Evolutionary conservation across 2,888 invertebrate genomes (phyloP).

Genomic region (Dicyrtomina minuta): DNA sequence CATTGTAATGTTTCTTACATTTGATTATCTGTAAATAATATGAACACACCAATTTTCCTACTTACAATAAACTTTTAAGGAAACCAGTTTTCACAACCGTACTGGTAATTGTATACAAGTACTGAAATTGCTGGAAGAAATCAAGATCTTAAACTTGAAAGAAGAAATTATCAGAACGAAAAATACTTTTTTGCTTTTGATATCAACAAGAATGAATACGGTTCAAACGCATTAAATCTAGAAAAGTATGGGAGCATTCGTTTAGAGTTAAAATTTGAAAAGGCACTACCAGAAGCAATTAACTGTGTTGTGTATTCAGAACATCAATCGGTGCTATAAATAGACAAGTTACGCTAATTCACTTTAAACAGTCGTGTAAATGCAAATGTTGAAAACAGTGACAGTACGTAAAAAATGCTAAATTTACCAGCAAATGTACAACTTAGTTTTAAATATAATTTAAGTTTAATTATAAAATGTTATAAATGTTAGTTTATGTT

Average conservation of each 20-base stretch:
- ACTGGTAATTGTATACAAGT: neutral
- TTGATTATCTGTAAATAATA: no score
- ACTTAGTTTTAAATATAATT: no score
- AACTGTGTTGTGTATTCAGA: neutral
- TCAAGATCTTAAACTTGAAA: neutral
- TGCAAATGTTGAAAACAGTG: no score
- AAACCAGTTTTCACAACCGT: neutral
- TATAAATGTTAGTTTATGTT: no score
- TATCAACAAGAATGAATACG: conserved; percentile 8
- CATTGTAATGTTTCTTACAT: no score
- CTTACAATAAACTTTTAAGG: neutral
- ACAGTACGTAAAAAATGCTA: no score
- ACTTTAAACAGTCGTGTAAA: no score
- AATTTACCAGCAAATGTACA: no score
- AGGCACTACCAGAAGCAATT: conserved; percentile 3
- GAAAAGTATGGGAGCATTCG: conserved; percentile 22
- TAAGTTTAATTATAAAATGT: no score
- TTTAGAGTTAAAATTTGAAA: conserved; percentile 25
- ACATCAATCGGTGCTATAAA: neutral
- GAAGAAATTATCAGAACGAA: neutral
- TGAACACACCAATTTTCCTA: neutral
- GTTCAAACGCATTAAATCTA: neutral
- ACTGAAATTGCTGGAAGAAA: no score
- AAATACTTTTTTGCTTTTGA: neutral
- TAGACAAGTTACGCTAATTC: no score